These are phyloP conservation scores for Aphidius gifuensis DNA, from an alignment of 1,140 invertebrate genomes.

Conservation along the genomic window DNA sequence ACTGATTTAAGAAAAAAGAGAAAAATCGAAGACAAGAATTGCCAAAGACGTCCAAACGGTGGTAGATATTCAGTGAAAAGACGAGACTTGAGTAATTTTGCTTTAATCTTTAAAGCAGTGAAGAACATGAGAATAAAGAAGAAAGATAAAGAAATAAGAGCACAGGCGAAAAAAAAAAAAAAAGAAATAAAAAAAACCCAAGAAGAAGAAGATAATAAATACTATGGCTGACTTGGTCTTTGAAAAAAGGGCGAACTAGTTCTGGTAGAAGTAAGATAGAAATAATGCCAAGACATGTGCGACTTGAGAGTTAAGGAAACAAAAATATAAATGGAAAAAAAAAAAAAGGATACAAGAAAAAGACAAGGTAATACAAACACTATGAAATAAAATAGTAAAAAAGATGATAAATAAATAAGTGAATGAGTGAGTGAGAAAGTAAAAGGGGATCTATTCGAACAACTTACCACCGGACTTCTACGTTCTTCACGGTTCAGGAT, in stretches of 20 bases:
- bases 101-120: neutral
- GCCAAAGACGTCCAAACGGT: slow-evolving; percentile 1
- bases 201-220: slow-evolving; percentile 11
- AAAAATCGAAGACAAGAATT: slow-evolving; percentile 2
- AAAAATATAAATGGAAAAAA: slow-evolving; percentile 15
- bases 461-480: slow-evolving; percentile 46
- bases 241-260: slow-evolving; percentile 4
- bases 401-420: neutral
- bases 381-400: slow-evolving; percentile 6
- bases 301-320: too few relatives aligned
- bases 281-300: neutral
- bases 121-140: slow-evolving; percentile 8
- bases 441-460: slow-evolving; percentile 38
- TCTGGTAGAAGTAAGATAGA: slow-evolving; percentile 3
- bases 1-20: slow-evolving; percentile 15
- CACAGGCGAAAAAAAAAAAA: slow-evolving; percentile 5
- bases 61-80: neutral
- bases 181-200: slow-evolving; percentile 2
- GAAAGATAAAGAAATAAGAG: neutral
- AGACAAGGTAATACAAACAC: too few relatives aligned
- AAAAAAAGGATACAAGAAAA: slow-evolving; percentile 5
- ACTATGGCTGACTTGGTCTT: too few relatives aligned
- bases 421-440: slow-evolving; percentile 16
- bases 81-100: neutral
- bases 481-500: slow-evolving; percentile 43